Evolutionary conservation across 2,797 vertebrate genomes (phyloP).

Genomic region (Glossophaga mutica): DNA sequence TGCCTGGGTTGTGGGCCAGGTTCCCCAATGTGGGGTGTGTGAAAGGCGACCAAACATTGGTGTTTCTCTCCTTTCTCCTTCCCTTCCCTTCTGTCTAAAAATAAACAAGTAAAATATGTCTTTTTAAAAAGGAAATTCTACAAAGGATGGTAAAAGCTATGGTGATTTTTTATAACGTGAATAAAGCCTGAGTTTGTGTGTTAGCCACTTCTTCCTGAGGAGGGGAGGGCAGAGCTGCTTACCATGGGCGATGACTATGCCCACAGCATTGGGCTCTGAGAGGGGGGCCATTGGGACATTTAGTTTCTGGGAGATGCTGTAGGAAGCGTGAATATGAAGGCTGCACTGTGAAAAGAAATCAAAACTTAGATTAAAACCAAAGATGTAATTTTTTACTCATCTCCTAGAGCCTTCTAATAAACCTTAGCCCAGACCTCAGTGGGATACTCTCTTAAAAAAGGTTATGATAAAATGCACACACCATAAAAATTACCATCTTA

Average conservation of each 20-base stretch:
- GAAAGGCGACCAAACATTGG: no score
- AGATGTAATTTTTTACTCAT: not conserved
- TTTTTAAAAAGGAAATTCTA: not conserved
- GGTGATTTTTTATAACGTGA: not conserved
- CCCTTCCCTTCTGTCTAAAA: no score
- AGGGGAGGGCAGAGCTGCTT: conserved; percentile 44
- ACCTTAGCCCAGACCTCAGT: not conserved
- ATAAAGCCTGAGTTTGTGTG: not conserved
- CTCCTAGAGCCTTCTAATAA: not conserved
- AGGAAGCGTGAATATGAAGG: conserved; percentile 94
- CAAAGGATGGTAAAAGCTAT: not conserved
- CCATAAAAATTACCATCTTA: not conserved
- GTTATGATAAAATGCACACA: not conserved
- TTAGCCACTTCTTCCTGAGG: not conserved
- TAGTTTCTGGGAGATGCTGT: conserved; percentile 90
- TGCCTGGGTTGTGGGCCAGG: no score
- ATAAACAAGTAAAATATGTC: no score
- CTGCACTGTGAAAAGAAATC: conserved; percentile 87
- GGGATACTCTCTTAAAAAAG: not conserved
- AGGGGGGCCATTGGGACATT: conserved; percentile 93
- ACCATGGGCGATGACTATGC: conserved; percentile 95
- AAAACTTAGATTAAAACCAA: conserved; percentile 46
- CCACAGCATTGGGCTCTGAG: conserved; percentile 93
- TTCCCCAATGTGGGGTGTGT: no score
- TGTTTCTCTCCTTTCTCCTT: no score